These are phyloP conservation scores for Papilio xuthus DNA, from an alignment of 1,140 invertebrate species.

Conservation along the genomic window DNA sequence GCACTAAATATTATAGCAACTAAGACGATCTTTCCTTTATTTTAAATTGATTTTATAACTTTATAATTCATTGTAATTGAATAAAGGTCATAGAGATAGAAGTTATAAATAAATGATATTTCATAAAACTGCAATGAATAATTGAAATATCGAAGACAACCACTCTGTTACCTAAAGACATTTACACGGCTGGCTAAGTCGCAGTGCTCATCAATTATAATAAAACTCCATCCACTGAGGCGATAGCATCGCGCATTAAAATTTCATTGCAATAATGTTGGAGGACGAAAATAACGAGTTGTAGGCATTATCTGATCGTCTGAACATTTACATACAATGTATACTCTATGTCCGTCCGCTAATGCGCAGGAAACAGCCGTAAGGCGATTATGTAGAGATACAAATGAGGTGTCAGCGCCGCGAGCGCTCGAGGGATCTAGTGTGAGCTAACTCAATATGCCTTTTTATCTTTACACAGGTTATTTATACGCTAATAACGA, in stretches of 20 bases:
- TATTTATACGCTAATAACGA: slow-evolving; percentile 13
- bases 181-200: not conserved
- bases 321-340: slow-evolving; percentile 50
- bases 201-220: not conserved
- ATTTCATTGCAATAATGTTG: slow-evolving; percentile 30
- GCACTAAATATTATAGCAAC: too few species aligned
- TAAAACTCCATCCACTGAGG: not conserved
- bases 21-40: too few species aligned
- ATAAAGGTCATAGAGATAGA: not conserved
- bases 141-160: not conserved
- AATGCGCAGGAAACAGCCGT: slow-evolving; percentile 43
- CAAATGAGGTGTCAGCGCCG: slow-evolving; percentile 45
- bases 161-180: not conserved
- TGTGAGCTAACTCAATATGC: not conserved
- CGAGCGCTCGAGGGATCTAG: slow-evolving; percentile 10
- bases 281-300: slow-evolving; percentile 30
- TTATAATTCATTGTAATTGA: not conserved
- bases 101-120: not conserved
- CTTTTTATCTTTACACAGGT: slow-evolving; percentile 17
- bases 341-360: slow-evolving; percentile 40
- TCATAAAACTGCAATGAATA: not conserved
- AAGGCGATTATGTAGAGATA: slow-evolving; percentile 44
- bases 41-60: too few species aligned
- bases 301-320: slow-evolving; percentile 19
- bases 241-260: slow-evolving; percentile 13